phyloP scores from a whole-genome alignment of 2,888 invertebrate species.

The Acanthosoma haemorrhoidale region DNA sequence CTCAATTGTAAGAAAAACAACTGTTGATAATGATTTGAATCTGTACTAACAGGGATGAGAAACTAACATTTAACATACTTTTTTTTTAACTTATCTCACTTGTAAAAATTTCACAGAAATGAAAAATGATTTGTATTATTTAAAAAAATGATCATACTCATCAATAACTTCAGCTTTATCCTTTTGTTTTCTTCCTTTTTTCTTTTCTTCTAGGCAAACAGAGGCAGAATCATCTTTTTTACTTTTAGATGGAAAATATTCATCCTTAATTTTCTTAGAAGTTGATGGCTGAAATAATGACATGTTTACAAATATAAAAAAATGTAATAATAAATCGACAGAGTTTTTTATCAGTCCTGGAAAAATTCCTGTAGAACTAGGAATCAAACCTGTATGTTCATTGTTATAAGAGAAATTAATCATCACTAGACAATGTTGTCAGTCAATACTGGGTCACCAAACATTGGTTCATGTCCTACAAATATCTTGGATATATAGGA shows the following conservation, averaged over 20 bases:
- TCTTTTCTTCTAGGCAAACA: slow-evolving; percentile 44
- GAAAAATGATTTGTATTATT: background rate
- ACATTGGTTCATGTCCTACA: too few species aligned
- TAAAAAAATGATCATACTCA: slow-evolving; percentile 37
- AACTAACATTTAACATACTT: too few species aligned
- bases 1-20: too few species aligned
- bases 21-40: too few species aligned
- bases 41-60: too few species aligned
- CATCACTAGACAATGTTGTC: too few species aligned
- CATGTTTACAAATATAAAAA: too few species aligned
- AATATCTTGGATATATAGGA: too few species aligned
- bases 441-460: too few species aligned
- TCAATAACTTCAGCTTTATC: slow-evolving; percentile 42
- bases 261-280: slow-evolving; percentile 31
- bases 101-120: background rate
- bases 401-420: too few species aligned
- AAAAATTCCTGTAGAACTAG: background rate
- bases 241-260: slow-evolving; percentile 32
- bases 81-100: background rate
- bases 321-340: background rate
- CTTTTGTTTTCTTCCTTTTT: slow-evolving; percentile 48
- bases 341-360: background rate
- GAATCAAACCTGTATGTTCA: background rate
- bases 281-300: background rate
- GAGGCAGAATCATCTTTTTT: slow-evolving; percentile 35